phyloP scores from a whole-genome alignment of 2,888 invertebrate genomes.

The Mimachlamys varia region DNA sequence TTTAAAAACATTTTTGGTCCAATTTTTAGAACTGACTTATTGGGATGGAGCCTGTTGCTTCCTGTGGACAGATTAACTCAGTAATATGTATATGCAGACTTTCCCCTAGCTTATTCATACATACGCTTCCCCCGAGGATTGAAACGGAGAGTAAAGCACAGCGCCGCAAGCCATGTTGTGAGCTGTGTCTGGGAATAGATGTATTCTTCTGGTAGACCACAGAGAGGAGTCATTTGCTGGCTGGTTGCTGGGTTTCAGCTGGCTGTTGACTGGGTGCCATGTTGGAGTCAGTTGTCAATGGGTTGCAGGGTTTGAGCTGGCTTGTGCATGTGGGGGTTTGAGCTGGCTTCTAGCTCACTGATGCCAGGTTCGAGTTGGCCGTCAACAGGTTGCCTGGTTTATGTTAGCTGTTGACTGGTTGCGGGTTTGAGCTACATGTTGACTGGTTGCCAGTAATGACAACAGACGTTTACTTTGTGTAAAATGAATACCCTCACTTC shows the following conservation, averaged over 20 bases:
- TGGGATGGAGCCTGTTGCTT: not conserved
- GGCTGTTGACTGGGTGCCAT: no score
- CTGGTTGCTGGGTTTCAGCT: not conserved
- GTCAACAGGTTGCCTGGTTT: not conserved
- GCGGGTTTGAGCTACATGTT: no score
- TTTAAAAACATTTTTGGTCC: slow-evolving; percentile 25
- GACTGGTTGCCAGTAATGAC: not conserved
- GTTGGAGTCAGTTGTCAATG: not conserved
- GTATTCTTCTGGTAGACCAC: not conserved
- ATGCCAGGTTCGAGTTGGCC: no score
- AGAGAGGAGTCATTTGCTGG: not conserved
- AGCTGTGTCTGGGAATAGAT: not conserved
- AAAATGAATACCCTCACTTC: not conserved
- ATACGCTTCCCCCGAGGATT: slow-evolving; percentile 23
- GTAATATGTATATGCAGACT: slow-evolving; percentile 34
- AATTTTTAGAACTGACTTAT: slow-evolving; percentile 9
- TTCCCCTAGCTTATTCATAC: slow-evolving; percentile 18
- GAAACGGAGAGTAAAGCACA: not conserved
- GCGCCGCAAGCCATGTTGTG: not conserved
- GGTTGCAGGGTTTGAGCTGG: not conserved
- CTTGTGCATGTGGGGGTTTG: not conserved
- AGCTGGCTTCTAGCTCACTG: no score
- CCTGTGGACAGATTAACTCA: slow-evolving; percentile 20
- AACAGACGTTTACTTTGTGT: not conserved
- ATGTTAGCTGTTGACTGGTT: not conserved